Evolutionary conservation across 2,113 vertebrate species (phyloP).

Genomic region (Helogale parvula): DNA sequence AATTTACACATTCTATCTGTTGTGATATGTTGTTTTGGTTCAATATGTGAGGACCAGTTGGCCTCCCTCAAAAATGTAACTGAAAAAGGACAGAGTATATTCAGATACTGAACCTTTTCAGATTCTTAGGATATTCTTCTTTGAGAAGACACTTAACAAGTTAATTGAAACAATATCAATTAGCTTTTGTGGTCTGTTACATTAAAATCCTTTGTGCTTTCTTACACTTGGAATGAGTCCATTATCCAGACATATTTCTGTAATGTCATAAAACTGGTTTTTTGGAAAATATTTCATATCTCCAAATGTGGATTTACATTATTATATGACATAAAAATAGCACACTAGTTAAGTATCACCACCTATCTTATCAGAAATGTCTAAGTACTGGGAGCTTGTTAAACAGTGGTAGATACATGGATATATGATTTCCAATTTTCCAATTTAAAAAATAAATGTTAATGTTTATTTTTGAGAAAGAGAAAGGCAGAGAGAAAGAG

Average conservation of each 20-base stretch:
- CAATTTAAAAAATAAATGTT: background rate
- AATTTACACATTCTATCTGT: background rate
- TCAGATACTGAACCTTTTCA: background rate
- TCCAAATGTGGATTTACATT: background rate
- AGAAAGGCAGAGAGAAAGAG: no score
- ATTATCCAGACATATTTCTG: background rate
- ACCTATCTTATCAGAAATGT: background rate
- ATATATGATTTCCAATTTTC: background rate
- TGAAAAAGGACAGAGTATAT: background rate
- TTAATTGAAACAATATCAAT: background rate
- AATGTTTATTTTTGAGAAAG: no score
- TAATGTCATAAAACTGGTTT: background rate
- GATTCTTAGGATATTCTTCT: background rate
- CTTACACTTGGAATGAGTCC: background rate
- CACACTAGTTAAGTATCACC: background rate
- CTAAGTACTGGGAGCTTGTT: background rate
- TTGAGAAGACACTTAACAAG: background rate
- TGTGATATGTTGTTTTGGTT: background rate
- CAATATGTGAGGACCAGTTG: background rate
- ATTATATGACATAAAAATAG: background rate
- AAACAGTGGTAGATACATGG: background rate
- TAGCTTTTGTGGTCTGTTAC: background rate
- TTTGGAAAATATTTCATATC: background rate
- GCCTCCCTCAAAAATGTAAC: background rate
- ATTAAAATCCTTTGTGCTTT: constrained; percentile 4